Percentiles rank a stretch among this genome's conserved stretches.
Conservation (phyloP, 1,140 invertebrate species). For the Brachystomella parvula region DNA sequence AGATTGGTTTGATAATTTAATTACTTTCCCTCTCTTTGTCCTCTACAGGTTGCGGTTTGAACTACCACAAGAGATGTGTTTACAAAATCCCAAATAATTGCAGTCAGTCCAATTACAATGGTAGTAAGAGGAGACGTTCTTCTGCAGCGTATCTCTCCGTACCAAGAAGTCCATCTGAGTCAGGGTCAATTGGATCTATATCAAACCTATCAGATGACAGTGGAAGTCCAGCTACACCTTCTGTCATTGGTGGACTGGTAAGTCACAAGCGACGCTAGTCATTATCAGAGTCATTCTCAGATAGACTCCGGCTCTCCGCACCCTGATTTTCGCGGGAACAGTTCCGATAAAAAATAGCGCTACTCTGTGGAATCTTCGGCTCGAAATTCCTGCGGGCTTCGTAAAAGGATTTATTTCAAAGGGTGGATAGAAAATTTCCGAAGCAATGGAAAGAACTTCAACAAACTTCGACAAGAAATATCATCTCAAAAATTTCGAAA, state of each 20-base stretch:
- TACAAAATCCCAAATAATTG: constrained; percentile 99
- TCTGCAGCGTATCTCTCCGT: constrained; percentile 42
- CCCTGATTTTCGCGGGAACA: not conserved
- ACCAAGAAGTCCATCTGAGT: constrained; percentile 59
- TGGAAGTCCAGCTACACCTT: constrained; percentile 17
- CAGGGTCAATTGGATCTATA: constrained; percentile 49
- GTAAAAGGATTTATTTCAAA: too few species aligned
- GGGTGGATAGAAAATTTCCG: too few species aligned
- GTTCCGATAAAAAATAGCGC: too few species aligned
- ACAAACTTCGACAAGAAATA: not conserved
- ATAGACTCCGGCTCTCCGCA: not conserved
- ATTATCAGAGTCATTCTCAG: not conserved
- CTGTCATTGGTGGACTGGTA: constrained; percentile 40
- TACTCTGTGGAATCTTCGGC: too few species aligned
- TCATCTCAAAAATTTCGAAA: too few species aligned
- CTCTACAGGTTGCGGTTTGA: constrained; percentile 80
- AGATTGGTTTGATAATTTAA: too few species aligned
- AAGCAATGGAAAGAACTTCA: too few species aligned
- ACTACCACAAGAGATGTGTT: constrained; percentile 97
- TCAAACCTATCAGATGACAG: constrained; percentile 47
- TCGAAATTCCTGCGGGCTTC: too few species aligned
- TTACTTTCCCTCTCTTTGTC: not conserved
- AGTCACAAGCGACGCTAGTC: constrained; percentile 9
- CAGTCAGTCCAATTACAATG: constrained; percentile 48
- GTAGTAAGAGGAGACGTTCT: constrained; percentile 40